Evolutionary conservation across 2,113 vertebrate genomes (phyloP).

Genomic region (Melospiza georgiana): DNA sequence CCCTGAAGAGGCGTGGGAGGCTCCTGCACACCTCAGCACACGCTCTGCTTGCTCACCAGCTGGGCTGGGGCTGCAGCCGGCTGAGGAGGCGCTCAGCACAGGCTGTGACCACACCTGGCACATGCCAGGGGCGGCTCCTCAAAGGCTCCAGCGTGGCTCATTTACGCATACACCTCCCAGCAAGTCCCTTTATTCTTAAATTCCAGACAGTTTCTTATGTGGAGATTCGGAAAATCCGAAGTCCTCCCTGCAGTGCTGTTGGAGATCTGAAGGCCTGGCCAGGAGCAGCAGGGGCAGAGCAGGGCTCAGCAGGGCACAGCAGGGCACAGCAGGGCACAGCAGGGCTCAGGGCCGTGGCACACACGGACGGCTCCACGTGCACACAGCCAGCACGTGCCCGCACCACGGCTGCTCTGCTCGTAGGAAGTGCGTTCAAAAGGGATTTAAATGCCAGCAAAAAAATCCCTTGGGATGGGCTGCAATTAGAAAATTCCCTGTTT

Average conservation of each 20-base stretch:
- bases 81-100: not conserved
- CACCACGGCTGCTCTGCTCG: rapidly evolving
- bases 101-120: conserved; percentile 25
- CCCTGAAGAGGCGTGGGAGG: not conserved
- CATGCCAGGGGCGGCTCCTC: conserved; percentile 32
- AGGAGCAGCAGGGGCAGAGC: not conserved
- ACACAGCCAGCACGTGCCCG: not conserved
- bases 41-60: not conserved
- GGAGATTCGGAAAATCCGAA: not conserved
- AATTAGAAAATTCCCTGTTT: not conserved
- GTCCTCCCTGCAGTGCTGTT: not conserved
- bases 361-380: rapidly evolving
- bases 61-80: not conserved
- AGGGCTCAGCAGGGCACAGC: no score
- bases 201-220: conserved; percentile 28
- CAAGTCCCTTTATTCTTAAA: conserved; percentile 36
- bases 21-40: not conserved
- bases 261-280: not conserved
- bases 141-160: conserved; percentile 42
- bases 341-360: not conserved
- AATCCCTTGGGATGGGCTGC: not conserved
- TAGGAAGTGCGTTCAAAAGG: not conserved
- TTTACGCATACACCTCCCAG: conserved; percentile 41
- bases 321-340: not conserved
- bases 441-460: not conserved